These are phyloP conservation scores for Xestia xanthographa DNA, from an alignment of 2,888 invertebrate genomes.

Conservation along the genomic window DNA sequence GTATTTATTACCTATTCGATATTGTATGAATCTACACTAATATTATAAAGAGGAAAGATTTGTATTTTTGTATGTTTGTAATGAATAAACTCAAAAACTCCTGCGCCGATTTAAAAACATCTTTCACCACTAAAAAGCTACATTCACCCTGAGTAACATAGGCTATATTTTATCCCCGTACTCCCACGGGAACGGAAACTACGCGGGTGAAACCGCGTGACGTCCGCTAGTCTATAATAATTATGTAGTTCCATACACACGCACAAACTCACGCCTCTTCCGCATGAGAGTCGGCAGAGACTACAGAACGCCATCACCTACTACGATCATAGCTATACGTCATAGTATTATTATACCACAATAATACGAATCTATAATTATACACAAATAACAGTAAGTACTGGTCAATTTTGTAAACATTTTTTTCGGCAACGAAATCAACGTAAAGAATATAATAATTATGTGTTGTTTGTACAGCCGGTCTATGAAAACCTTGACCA, in stretches of 20 bases:
- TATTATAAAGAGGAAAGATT: too few species aligned
- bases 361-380: not conserved
- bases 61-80: too few species aligned
- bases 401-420: not conserved
- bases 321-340: not conserved
- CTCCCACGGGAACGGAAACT: too few species aligned
- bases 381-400: not conserved
- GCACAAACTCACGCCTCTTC: not conserved
- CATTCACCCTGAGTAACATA: too few species aligned
- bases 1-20: not conserved
- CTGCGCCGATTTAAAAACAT: too few species aligned
- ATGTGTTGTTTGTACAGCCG: not conserved
- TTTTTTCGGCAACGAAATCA: not conserved
- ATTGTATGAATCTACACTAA: not conserved
- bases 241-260: not conserved
- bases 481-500: not conserved
- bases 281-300: not conserved
- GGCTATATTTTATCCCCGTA: too few species aligned
- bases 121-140: too few species aligned
- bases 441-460: too few species aligned
- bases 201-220: too few species aligned
- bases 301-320: not conserved
- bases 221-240: too few species aligned
- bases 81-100: too few species aligned
- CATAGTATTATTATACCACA: not conserved